phyloP scores from a whole-genome alignment of 23 tunicate species.

The Aplidium turbinatum region DNA sequence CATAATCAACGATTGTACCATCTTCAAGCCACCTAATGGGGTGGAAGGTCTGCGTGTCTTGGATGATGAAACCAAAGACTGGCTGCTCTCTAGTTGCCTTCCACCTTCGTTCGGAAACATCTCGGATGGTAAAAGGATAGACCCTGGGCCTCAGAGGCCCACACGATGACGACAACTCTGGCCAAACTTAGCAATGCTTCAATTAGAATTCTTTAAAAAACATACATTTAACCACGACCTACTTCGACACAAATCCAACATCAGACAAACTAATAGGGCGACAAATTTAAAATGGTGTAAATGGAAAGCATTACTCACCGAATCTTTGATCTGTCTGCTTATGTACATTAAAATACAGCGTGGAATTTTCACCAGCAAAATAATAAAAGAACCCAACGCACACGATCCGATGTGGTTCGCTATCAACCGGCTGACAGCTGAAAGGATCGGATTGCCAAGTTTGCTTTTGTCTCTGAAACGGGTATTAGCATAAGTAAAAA shows the following conservation, averaged over 20 bases:
- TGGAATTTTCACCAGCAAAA: slow-evolving; percentile 72
- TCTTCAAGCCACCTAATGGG: no score
- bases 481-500: no score
- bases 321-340: slow-evolving; percentile 60
- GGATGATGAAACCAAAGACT: no score
- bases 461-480: slow-evolving; percentile 70
- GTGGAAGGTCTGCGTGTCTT: no score
- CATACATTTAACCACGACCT: not conserved
- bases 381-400: slow-evolving; percentile 87
- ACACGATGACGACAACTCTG: no score
- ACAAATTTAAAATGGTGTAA: not conserved
- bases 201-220: no score
- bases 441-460: slow-evolving; percentile 58
- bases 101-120: no score
- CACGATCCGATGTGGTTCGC: slow-evolving; percentile 88
- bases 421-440: slow-evolving; percentile 63
- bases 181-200: no score
- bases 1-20: no score
- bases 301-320: slow-evolving; percentile 33
- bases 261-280: not conserved
- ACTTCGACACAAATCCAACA: not conserved
- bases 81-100: no score
- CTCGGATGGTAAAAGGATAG: no score
- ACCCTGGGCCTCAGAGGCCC: no score
- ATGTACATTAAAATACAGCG: slow-evolving; percentile 89